These are phyloP conservation scores for Chrysodeixis includens DNA, from an alignment of 2,888 invertebrate genomes.

Conservation along the genomic window DNA sequence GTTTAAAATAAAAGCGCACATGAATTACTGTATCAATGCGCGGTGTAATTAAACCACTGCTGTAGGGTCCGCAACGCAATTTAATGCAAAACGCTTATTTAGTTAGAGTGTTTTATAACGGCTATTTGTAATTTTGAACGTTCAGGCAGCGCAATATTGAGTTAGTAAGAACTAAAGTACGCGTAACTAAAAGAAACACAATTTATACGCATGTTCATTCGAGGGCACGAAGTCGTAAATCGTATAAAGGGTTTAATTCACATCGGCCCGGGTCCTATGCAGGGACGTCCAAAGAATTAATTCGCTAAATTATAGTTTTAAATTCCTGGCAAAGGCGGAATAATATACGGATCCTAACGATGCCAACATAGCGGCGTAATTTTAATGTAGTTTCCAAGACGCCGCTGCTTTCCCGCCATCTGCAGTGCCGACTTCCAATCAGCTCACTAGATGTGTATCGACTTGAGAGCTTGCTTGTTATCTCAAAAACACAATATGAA, in stretches of 20 bases:
- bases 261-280: slow-evolving; percentile 30
- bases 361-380: slow-evolving; percentile 68
- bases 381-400: slow-evolving; percentile 75
- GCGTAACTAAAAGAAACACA: slow-evolving; percentile 7
- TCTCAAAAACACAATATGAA: slow-evolving; percentile 89
- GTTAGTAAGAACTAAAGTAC: slow-evolving; percentile 39
- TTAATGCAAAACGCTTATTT: slow-evolving; percentile 53
- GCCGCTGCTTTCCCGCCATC: slow-evolving; percentile 70
- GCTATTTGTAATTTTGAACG: slow-evolving; percentile 26
- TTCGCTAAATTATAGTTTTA: slow-evolving; percentile 32
- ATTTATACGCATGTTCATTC: slow-evolving; percentile 4
- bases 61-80: slow-evolving; percentile 57
- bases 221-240: slow-evolving; percentile 4
- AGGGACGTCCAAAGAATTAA: slow-evolving; percentile 38
- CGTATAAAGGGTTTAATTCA: slow-evolving; percentile 15
- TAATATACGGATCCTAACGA: slow-evolving; percentile 53
- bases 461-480: slow-evolving; percentile 86
- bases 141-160: slow-evolving; percentile 30
- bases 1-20: slow-evolving; percentile 79
- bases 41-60: slow-evolving; percentile 75
- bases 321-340: slow-evolving; percentile 35
- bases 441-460: slow-evolving; percentile 87
- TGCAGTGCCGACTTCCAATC: slow-evolving; percentile 77
- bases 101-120: slow-evolving; percentile 39
- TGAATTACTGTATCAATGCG: slow-evolving; percentile 76